Base-by-base conservation (phyloP, 2,113 vertebrate species). In the Oreochromis tanganicae region DNA sequence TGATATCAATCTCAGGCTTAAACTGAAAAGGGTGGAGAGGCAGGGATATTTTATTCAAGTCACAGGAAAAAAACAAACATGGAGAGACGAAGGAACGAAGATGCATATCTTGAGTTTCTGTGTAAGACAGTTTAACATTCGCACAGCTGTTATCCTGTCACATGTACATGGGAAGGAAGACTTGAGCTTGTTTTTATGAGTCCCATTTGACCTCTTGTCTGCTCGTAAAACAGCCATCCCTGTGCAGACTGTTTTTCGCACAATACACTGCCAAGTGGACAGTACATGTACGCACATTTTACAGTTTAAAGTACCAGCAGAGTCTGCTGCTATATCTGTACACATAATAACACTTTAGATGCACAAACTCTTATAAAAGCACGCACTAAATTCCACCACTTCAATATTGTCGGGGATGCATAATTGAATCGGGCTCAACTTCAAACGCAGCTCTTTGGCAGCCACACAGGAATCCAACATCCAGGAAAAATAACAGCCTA, bases 61-160 rank as follows among this genome's bases (percentile, higher is more conserved):
- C 56, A 89, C 56, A 17, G 13, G 63, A 68, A 41, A 88, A 83
- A 85, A 68, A 84, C 32, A 68, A 61, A 86, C 52, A 81, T 0
- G 2, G 63, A 86, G 1, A 66, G 56, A 34, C 17, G 10, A 27
- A 80, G 57, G 71, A 86, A 85, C 21, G n/a, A 68, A 89, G 89
- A 92, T 82, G 73, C 63, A 71, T 78, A 82, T 66, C 83, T 80
- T 12, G 10, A 79, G 71, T 86, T 82, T 88, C 48, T 82, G 2
- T 68, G 82, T 52, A 5, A 86, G 88, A 93, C 94, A 85, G 88
- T 89, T 94, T 91, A 89, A 91, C 88, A 59, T 81, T 81, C 46
- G 29, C 19, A 34, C 90, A 92, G 90, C 90, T 94, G 93, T 94
- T 92, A 87, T 91, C 34, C 90, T 90, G 94, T 93, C 91, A 92